Evolutionary conservation across 35 echinoderm and acorn worm genomes (phyloP).

Genomic region (Apostichopus parvimensis): DNA sequence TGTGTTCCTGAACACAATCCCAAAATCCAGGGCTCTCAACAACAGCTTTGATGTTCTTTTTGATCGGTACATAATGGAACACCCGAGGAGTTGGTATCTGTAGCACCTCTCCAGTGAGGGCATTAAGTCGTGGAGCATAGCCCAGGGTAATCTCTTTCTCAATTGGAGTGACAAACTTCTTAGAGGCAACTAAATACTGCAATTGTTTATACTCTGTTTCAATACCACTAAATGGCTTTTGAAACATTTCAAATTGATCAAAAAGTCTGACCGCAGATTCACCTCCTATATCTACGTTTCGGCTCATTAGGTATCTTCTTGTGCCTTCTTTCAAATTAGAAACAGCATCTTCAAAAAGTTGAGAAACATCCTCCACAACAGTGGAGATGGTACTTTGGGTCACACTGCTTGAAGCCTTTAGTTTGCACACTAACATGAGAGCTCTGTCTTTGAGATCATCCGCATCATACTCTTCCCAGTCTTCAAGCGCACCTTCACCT

Average conservation of each 20-base stretch:
- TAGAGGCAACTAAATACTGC: not conserved
- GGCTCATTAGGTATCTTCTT: not conserved
- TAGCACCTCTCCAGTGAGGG: not conserved
- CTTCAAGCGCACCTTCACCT: not conserved
- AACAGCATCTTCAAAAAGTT: slow-evolving; percentile 17
- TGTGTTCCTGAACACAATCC: not conserved
- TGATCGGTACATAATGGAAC: slow-evolving; percentile 43
- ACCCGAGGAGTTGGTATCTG: slow-evolving; percentile 2
- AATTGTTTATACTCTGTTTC: slow-evolving; percentile 33
- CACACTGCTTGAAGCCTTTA: slow-evolving; percentile 12
- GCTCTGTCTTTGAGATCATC: not conserved
- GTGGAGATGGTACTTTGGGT: not conserved
- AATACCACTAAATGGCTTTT: slow-evolving; percentile 11
- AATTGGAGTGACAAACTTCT: slow-evolving; percentile 27
- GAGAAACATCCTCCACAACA: slow-evolving; percentile 14
- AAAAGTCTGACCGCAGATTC: not conserved
- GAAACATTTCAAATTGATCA: not conserved
- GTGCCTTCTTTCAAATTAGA: not conserved
- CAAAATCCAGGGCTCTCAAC: not conserved
- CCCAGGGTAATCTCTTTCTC: slow-evolving; percentile 24
- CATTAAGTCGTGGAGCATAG: slow-evolving; percentile 13
- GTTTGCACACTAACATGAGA: slow-evolving; percentile 3
- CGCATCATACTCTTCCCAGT: not conserved
- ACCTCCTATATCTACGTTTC: slow-evolving; percentile 11
- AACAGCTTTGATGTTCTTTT: not conserved